phyloP scores from a whole-genome alignment of 2,888 invertebrate species.

The Caenorhabditis sp. region DNA sequence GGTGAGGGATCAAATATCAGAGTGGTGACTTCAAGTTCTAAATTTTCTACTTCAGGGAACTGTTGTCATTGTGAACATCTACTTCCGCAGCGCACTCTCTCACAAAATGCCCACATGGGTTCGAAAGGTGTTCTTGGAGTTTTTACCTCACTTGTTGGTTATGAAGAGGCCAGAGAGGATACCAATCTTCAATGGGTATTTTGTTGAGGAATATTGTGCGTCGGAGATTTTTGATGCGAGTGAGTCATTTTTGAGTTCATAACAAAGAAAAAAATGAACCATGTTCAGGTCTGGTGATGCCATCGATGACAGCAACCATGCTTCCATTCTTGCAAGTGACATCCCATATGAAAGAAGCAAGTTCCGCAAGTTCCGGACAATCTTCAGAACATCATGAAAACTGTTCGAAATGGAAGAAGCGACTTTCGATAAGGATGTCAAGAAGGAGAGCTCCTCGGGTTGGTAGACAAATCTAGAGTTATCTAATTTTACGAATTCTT shows the following conservation, averaged over 20 bases:
- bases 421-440: constrained; percentile 67
- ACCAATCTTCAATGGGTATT: constrained; percentile 79
- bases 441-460: constrained; percentile 61
- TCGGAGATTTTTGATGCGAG: constrained; percentile 81
- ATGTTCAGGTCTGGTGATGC: constrained; percentile 78
- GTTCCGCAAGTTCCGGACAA: constrained; percentile 42
- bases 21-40: background rate
- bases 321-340: constrained; percentile 80
- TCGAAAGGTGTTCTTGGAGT: constrained; percentile 92
- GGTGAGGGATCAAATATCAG: constrained; percentile 86
- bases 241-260: constrained; percentile 49
- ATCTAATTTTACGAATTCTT: background rate
- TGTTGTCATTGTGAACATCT: constrained; percentile 89
- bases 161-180: constrained; percentile 91
- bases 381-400: constrained; percentile 74
- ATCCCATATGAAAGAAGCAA: constrained; percentile 29
- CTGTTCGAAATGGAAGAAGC: constrained; percentile 73
- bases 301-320: constrained; percentile 82
- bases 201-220: constrained; percentile 82
- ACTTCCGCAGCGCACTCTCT: constrained; percentile 97
- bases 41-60: constrained; percentile 73
- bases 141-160: constrained; percentile 87
- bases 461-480: background rate
- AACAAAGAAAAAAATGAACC: background rate
- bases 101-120: constrained; percentile 99